Percentiles rank a stretch among this genome's conserved stretches.
These are phyloP conservation scores for Tonatia bakeri DNA, from an alignment of 2,113 vertebrate genomes.

Conservation along the genomic window DNA sequence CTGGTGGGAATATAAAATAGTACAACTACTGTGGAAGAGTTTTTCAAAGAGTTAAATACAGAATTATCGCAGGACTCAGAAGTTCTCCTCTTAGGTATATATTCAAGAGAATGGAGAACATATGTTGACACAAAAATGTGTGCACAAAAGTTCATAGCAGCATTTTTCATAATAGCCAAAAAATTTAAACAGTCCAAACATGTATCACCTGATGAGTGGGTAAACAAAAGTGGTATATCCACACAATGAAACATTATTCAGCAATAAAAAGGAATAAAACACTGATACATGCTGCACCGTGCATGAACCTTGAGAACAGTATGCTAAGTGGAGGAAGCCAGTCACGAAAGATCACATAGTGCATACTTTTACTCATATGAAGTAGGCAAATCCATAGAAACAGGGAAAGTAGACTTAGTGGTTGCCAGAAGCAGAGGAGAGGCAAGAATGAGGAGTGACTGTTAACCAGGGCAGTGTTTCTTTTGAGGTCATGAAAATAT, in stretches of 20 bases:
- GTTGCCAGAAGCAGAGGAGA: neutral
- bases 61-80: neutral
- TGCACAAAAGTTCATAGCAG: neutral
- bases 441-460: neutral
- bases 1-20: neutral
- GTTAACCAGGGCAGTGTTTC: neutral
- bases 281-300: too few relatives aligned
- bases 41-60: neutral
- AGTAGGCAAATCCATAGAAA: neutral
- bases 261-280: neutral
- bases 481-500: neutral
- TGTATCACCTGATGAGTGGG: neutral
- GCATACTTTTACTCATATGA: neutral
- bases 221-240: neutral
- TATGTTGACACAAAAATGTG: neutral
- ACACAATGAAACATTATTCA: neutral
- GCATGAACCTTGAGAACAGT: neutral
- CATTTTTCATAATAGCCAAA: neutral
- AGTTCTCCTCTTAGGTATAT: neutral
- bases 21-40: neutral
- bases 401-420: neutral
- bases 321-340: neutral
- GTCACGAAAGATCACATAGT: neutral
- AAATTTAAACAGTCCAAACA: neutral
- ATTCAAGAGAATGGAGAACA: neutral